Percentiles rank a stretch among this genome's conserved stretches.
phyloP scores from a whole-genome alignment of 1,140 invertebrate species.

The Drosophila athabasca region DNA sequence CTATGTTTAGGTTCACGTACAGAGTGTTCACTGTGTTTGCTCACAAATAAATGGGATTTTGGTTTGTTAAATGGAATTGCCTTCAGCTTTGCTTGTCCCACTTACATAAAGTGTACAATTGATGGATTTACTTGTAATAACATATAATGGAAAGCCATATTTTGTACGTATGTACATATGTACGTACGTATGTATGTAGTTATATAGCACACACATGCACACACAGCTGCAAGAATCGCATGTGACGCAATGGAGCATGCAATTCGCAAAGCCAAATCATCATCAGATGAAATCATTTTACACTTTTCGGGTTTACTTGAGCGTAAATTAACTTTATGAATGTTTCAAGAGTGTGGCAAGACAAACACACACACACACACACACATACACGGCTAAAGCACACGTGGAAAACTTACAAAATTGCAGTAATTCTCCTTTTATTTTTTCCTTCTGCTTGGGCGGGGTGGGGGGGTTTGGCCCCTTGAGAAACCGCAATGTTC shows the following conservation, averaged over 20 bases:
- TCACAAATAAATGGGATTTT: no score
- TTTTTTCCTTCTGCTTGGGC: background rate
- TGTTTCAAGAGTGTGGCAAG: conserved; percentile 48
- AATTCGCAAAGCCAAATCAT: conserved; percentile 62
- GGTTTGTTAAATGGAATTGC: no score
- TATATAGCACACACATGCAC: conserved; percentile 16
- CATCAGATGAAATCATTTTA: conserved; percentile 77
- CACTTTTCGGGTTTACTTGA: conserved; percentile 79
- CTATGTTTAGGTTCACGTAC: no score
- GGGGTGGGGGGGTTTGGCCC: conserved; percentile 25
- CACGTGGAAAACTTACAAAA: conserved; percentile 74
- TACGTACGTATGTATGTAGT: conserved; percentile 37
- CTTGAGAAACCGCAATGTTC: conserved; percentile 68
- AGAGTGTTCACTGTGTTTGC: no score
- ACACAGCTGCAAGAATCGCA: conserved; percentile 13
- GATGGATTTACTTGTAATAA: no score
- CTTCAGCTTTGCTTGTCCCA: no score
- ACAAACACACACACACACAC: conserved; percentile 37
- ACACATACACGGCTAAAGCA: conserved; percentile 26
- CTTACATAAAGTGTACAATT: no score
- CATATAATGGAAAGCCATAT: conserved; percentile 10
- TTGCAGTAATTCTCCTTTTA: conserved; percentile 69
- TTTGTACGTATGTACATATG: conserved; percentile 7
- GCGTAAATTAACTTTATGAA: conserved; percentile 74
- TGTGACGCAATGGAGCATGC: conserved; percentile 54